Conservation (phyloP, 1,140 invertebrate species). For the Monochamus saltuarius region DNA sequence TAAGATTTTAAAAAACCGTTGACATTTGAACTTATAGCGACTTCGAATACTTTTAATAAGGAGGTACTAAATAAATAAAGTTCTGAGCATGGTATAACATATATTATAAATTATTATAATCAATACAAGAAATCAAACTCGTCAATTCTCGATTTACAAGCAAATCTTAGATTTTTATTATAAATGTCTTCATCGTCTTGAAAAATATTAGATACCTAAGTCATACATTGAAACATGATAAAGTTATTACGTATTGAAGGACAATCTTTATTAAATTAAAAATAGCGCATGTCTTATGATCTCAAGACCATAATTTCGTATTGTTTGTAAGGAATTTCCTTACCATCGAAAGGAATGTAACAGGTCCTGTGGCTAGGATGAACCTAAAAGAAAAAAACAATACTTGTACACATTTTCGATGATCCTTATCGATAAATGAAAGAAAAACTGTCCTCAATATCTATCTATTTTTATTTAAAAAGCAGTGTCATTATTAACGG, state of each 20-base stretch:
- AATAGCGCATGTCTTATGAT: slow-evolving; percentile 16
- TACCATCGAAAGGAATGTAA: slow-evolving; percentile 71
- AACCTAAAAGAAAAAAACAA: slow-evolving; percentile 50
- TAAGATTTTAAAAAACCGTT: too few relatives aligned
- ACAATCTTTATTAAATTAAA: not conserved
- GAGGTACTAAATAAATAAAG: too few relatives aligned
- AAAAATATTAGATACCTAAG: not conserved
- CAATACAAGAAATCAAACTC: too few relatives aligned
- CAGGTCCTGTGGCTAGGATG: slow-evolving; percentile 66
- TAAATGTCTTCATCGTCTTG: not conserved
- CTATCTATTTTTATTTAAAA: too few relatives aligned
- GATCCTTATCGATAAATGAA: too few relatives aligned
- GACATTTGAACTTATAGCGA: too few relatives aligned
- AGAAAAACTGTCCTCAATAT: too few relatives aligned
- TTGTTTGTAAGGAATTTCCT: slow-evolving; percentile 59
- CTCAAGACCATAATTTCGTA: slow-evolving; percentile 61
- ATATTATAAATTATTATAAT: too few relatives aligned
- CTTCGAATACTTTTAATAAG: too few relatives aligned
- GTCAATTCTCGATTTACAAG: not conserved
- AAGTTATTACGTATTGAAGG: too few relatives aligned
- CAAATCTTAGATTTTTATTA: slow-evolving; percentile 7
- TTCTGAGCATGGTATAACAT: too few relatives aligned
- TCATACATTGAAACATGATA: not conserved
- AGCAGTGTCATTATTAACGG: too few relatives aligned
- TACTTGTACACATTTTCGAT: not conserved